These are phyloP conservation scores for Pseudois nayaur DNA, from an alignment of 2,113 vertebrate genomes.

Conservation along the genomic window DNA sequence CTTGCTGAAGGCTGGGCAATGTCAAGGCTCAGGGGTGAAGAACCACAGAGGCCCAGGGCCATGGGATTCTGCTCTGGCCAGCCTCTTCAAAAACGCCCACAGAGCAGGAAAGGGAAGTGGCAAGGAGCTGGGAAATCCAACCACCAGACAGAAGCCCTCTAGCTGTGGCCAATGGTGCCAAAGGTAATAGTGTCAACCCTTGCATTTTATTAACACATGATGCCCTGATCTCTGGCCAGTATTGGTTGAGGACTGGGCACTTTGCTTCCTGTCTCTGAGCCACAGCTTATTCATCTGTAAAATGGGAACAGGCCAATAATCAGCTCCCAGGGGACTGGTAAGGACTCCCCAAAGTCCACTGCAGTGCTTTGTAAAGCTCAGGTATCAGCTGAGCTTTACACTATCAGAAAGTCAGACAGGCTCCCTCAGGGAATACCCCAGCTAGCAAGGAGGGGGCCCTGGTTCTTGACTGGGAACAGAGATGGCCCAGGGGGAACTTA, in stretches of 20 bases:
- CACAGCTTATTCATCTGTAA: not conserved
- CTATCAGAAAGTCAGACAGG: not conserved
- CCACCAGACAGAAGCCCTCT: not conserved
- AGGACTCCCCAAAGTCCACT: not conserved
- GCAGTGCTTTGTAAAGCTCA: not conserved
- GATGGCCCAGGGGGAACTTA: not conserved
- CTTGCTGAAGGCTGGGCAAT: not conserved
- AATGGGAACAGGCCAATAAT: not conserved
- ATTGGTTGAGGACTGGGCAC: not conserved
- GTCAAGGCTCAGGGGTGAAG: not conserved
- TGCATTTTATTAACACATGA: not conserved
- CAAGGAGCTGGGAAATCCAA: not conserved
- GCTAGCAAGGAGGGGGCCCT: not conserved
- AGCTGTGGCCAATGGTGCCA: not conserved
- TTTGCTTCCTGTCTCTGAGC: not conserved
- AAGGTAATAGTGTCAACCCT: not conserved
- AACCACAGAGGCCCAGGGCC: not conserved
- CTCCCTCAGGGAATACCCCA: not conserved
- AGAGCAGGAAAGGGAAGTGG: not conserved
- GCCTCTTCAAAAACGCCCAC: not conserved
- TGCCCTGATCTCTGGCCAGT: not conserved
- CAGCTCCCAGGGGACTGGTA: not conserved
- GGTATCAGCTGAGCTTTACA: not conserved
- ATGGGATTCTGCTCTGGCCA: not conserved
- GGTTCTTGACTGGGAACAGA: not conserved